A percentile compares a stretch with the other conserved stretches of the same genome.
phyloP scores from a whole-genome alignment of 2,888 invertebrate species.

The Oegoconia quadripuncta region DNA sequence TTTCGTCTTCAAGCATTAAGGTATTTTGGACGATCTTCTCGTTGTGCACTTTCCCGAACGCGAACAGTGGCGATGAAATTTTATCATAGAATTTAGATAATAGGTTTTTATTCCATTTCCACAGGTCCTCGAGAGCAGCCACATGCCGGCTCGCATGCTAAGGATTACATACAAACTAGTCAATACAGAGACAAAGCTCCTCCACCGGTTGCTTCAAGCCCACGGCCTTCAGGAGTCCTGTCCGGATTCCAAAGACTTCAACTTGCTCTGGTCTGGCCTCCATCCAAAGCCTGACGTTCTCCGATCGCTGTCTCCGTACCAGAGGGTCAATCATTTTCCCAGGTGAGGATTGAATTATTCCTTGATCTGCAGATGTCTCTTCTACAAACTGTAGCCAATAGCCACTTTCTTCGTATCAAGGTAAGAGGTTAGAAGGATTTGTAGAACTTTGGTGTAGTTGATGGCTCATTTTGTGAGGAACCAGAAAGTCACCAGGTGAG shows the following conservation, averaged over 20 bases:
- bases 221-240: constrained; percentile 86
- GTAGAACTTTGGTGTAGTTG: too few species aligned
- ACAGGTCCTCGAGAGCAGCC: constrained; percentile 64
- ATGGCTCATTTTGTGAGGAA: too few species aligned
- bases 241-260: constrained; percentile 84
- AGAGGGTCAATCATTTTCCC: constrained; percentile 97
- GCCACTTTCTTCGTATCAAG: too few species aligned
- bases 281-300: constrained; percentile 95
- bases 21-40: too few species aligned
- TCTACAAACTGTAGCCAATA: too few species aligned
- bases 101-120: too few species aligned
- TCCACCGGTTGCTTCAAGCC: constrained; percentile 85
- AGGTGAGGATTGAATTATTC: constrained; percentile 68
- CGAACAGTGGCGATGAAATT: not conserved
- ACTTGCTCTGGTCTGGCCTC: constrained; percentile 94
- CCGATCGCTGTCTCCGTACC: constrained; percentile 89
- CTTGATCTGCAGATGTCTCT: too few species aligned
- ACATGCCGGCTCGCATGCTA: constrained; percentile 83
- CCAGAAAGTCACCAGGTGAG: too few species aligned
- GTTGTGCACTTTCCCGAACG: too few species aligned
- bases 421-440: too few species aligned
- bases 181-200: constrained; percentile 89
- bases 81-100: not conserved
- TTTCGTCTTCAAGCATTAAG: too few species aligned
- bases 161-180: constrained; percentile 89